Base-by-base conservation (phyloP, 2,888 invertebrate species). In the Lydus trimaculatus region DNA sequence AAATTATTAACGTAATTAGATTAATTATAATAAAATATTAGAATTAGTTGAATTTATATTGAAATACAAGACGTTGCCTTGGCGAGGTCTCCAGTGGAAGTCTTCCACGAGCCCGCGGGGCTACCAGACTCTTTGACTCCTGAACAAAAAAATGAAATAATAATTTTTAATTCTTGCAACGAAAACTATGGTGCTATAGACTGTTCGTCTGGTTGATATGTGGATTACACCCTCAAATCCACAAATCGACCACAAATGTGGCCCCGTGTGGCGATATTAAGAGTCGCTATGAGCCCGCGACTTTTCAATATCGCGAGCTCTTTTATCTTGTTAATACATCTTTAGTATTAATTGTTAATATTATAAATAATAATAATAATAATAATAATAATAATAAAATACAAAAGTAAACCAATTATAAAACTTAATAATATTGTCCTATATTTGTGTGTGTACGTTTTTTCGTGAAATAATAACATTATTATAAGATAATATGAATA, bases 151-250 rank as follows among this genome's bases (percentile, higher is more conserved):
- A 13, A 78, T 72, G 0, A 17, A 17, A 17, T 17, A 13, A 43
- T 39, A 0, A 39, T 39, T 33, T 15, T 39, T 81, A 80, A 79
- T 77, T 80, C 79, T 81, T 85, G 84, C 85, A 85, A 85, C 85
- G 85, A 85, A 61, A 84, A 83, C 82, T 82, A 83, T 84, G 84
- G 85, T 85, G 85, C 85, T 85, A 85, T 81, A 79, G 83, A 84
- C 83, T 82, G 82, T 78, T 81, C 76, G 79, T 75, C 7, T 70
- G 78, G 78, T 76, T 77, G 78, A 67, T 70, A 62, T 64, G 67
- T 71, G 71, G 75, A 39, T 56, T 15, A n/a, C 56, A 25, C 56
- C 28, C 11, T 59, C 61, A 58, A 63, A 61, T 64, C 66, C 66
- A 52, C 25, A 63, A 52, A 61, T 36, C 71, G 66, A 48, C 65